Base-by-base conservation (phyloP, 2,113 vertebrate species). In the Capreolus pygargus region DNA sequence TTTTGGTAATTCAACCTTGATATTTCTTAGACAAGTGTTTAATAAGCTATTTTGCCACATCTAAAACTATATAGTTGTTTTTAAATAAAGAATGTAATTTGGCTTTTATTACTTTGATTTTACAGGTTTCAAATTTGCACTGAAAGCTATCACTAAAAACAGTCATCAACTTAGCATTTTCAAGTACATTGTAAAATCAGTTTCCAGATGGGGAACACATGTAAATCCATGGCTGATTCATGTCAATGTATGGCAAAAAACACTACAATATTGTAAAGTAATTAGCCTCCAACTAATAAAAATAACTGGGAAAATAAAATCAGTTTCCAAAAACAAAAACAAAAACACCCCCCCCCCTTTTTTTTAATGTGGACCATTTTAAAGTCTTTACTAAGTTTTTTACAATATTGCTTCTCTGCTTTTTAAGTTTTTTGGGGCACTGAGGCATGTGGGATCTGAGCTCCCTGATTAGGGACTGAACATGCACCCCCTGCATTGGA, bases 41-140 rank as follows among this genome's bases (percentile, higher is more conserved):
- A 82, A 50, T 94, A 57, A 30, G 58, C 84, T 94, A 12, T 91
- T 89, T 86, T 89, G 43, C 52, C 36, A 79, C 13, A 50, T 86
- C 93, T 83, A 60, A 96, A 95, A 79, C 13, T 87, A 52, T 58
- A 30, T n/a, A 74, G 61, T 83, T 61, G 13, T 94, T 95, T 76
- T 86, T 91, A 74, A 91, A 25, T 21, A 64, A 70, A 61, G 36
- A 28, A 47, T 57, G 47, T 36, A 58, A 47, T n/a, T 84, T 94
- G n/a, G 30, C 14, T 89, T 95, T 64, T 91, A 82, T 58, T 92
- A 28, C 76, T 83, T 94, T 64, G 84, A 83, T 60, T 94, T 82
- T 85, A 83, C 94, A 67, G 10, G 7, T 96, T 91, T 96, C 61
- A 89, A 82, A 82, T 96, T 94, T 60, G 60, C 14, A 43, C 87